These are phyloP conservation scores for Ennomos erosarius DNA, from an alignment of 2,888 invertebrate species.

Conservation along the genomic window DNA sequence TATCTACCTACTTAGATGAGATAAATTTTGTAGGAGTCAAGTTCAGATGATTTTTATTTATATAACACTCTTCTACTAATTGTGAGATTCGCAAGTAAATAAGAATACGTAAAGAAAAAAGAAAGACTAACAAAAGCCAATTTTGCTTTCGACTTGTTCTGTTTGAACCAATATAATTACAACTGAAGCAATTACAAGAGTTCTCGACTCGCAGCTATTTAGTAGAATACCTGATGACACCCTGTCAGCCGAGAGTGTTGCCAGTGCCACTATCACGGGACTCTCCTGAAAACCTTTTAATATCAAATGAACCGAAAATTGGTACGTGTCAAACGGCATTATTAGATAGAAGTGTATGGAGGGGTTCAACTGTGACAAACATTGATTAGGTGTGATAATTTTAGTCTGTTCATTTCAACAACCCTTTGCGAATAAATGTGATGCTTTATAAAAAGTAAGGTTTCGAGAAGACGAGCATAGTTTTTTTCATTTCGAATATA, in stretches of 20 bases:
- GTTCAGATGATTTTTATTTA: too few species aligned
- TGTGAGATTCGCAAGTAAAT: not conserved
- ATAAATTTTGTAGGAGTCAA: too few species aligned
- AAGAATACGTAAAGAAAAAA: too few species aligned
- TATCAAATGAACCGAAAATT: conserved; percentile 84
- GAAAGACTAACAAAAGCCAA: too few species aligned
- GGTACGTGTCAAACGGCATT: conserved; percentile 81
- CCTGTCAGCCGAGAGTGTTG: conserved; percentile 22
- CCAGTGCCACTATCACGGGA: conserved; percentile 41
- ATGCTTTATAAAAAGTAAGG: too few species aligned
- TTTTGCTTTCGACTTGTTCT: not conserved
- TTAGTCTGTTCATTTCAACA: not conserved
- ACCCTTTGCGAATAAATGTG: too few species aligned
- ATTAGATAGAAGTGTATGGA: conserved; percentile 62
- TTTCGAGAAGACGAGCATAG: too few species aligned
- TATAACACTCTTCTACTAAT: too few species aligned
- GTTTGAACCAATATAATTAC: conserved; percentile 27
- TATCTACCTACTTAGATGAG: too few species aligned
- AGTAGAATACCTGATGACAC: conserved; percentile 62
- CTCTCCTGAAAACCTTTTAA: conserved; percentile 80
- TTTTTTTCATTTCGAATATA: too few species aligned
- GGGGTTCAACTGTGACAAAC: conserved; percentile 35
- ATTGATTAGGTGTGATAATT: conserved; percentile 30
- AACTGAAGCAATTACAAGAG: conserved; percentile 18
- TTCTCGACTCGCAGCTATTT: conserved; percentile 27